Percentiles rank a stretch among this genome's conserved stretches.
Evolutionary conservation across 2,113 vertebrate genomes (phyloP).

Genomic region (Apaloderma vittatum): DNA sequence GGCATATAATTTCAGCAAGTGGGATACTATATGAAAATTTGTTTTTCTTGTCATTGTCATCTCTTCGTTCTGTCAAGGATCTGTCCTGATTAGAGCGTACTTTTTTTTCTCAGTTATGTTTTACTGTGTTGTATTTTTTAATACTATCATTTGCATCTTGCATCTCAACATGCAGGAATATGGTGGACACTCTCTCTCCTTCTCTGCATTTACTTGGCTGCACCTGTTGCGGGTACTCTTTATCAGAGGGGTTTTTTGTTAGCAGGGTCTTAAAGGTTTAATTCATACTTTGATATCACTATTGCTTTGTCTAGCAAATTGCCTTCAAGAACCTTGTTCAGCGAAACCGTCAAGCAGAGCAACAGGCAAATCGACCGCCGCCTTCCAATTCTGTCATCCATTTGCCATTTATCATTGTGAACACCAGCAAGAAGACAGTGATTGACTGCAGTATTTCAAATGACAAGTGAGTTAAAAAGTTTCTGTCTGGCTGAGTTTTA

Average conservation of each 20-base stretch:
- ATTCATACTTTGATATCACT: background rate
- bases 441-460: slow-evolving; percentile 99
- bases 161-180: background rate
- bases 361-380: slow-evolving; percentile 91
- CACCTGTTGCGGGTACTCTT: background rate
- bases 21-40: background rate
- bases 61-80: background rate
- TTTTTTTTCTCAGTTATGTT: background rate
- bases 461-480: slow-evolving; percentile 89
- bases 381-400: slow-evolving; percentile 97
- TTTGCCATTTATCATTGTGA: slow-evolving; percentile 97
- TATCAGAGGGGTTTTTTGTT: background rate
- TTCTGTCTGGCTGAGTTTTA: background rate
- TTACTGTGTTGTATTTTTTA: background rate
- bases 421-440: slow-evolving; percentile 99
- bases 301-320: slow-evolving; percentile 90
- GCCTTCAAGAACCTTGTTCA: slow-evolving; percentile 99
- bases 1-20: background rate
- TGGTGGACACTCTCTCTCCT: background rate
- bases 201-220: background rate
- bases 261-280: background rate
- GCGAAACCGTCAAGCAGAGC: slow-evolving; percentile 92
- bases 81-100: background rate
- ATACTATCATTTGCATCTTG: background rate
- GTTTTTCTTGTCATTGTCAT: background rate